Base-by-base conservation (phyloP, 2,797 vertebrate species). In the Sebastolobus altivelis region DNA sequence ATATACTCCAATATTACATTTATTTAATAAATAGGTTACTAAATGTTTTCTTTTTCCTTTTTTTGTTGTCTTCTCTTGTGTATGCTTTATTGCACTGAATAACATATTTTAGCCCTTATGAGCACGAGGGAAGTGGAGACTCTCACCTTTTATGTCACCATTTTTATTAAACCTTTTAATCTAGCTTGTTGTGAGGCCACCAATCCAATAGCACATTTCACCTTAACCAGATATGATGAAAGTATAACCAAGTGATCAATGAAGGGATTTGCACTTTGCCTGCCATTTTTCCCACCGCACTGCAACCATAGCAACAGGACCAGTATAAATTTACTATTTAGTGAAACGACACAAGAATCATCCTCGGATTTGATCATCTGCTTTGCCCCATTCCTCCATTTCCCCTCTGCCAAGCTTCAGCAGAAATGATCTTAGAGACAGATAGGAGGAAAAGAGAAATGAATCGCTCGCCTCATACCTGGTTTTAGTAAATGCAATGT, bases 11-110 rank as follows among this genome's bases (percentile, higher is more conserved):
- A 81, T 93, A 94, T 95, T 95, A 94, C 92, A 94, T 95, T 94
- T 95, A 94, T 95, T 95, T 94, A 92, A 95, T 95, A 95, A 95
- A 96, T 96, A 95, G 95, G 95, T 96, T 96, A 96, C 90, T 93
- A 93, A 94, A 94, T 92, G 75, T 73, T 82, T 80, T 82, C 20
- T 58, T 72, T 52, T 66, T 73, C 66, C 6, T 7, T 49, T 85
- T 83, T 85, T 86, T 93, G 91, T 94, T 94, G 87, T 92, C 43
- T 83, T 81, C 76, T 72, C 73, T 52, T 81, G 31, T 76, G 65
- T 79, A 58, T 80, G 56, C 77, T 83, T 89, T 72, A 77, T 37
- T 74, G 49, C 79, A 63, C 40, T 79, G 67, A 75, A 38, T 80
- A 54, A 68, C 65, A 72, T 68, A 52, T 76, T 79, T 85, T 8